Conservation (phyloP, 2,888 invertebrate genomes). For the Zele albiditarsus region DNA sequence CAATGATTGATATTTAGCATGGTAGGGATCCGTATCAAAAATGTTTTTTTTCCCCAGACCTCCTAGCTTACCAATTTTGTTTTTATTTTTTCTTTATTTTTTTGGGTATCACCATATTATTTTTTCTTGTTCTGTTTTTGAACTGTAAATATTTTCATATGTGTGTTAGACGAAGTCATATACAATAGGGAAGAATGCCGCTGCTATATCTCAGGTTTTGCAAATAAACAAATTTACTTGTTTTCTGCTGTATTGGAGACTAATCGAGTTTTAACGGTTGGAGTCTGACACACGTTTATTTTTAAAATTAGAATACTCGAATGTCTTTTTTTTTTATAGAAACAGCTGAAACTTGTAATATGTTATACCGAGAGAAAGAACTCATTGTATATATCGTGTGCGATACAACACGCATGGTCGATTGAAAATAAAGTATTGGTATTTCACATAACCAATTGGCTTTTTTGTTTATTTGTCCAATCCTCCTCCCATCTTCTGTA, state of each 20-base stretch:
- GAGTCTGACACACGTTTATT: slow-evolving; percentile 56
- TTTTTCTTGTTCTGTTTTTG: slow-evolving; percentile 17
- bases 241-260: slow-evolving; percentile 45
- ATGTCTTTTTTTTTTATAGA: slow-evolving; percentile 57
- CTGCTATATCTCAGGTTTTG: slow-evolving; percentile 56
- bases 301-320: slow-evolving; percentile 59
- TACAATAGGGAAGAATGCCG: slow-evolving; percentile 47
- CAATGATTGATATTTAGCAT: background rate
- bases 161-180: slow-evolving; percentile 11
- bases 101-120: slow-evolving; percentile 3
- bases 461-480: slow-evolving; percentile 42
- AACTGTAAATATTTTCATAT: slow-evolving; percentile 37
- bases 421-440: slow-evolving; percentile 70
- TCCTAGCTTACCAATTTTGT: background rate
- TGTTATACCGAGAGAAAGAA: slow-evolving; percentile 55
- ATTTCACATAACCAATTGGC: slow-evolving; percentile 65
- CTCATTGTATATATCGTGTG: slow-evolving; percentile 63
- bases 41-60: background rate
- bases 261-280: slow-evolving; percentile 46
- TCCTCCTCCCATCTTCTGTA: slow-evolving; percentile 62
- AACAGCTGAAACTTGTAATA: slow-evolving; percentile 61
- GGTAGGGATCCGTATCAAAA: background rate
- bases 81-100: slow-evolving; percentile 18
- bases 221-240: slow-evolving; percentile 43
- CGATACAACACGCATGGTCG: slow-evolving; percentile 59